Conservation (phyloP, 2,888 invertebrate genomes). For the Stenotaenia linearis region DNA sequence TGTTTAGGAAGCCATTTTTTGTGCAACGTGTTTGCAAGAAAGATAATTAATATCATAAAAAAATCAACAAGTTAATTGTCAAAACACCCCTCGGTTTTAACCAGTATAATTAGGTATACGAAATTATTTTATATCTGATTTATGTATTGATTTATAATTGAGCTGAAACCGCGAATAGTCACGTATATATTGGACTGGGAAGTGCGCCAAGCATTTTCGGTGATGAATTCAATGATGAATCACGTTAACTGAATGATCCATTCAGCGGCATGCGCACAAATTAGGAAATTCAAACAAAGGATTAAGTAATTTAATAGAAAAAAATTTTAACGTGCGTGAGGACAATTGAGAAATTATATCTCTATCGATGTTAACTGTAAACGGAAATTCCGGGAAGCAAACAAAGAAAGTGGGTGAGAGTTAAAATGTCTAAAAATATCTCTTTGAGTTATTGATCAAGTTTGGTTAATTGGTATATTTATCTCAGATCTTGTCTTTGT, state of each 20-base stretch:
- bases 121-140: too few species aligned
- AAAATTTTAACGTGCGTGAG: too few species aligned
- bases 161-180: not conserved
- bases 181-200: not conserved
- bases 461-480: too few species aligned
- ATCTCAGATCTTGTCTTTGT: too few species aligned
- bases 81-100: not conserved
- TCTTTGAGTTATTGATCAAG: too few species aligned
- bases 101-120: not conserved
- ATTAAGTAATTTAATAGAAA: not conserved
- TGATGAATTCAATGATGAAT: not conserved
- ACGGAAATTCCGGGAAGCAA: too few species aligned
- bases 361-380: too few species aligned
- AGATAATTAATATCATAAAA: constrained; percentile 24
- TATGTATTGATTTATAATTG: not conserved
- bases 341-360: too few species aligned
- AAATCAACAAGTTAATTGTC: constrained; percentile 6
- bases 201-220: not conserved
- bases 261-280: not conserved
- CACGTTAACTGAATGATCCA: not conserved
- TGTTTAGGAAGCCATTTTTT: constrained; percentile 10
- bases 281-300: not conserved
- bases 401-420: too few species aligned
- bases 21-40: not conserved
- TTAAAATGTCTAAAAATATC: too few species aligned